Conservation (phyloP, 1,140 invertebrate species). For the Hyposmocoma kahamanoa region DNA sequence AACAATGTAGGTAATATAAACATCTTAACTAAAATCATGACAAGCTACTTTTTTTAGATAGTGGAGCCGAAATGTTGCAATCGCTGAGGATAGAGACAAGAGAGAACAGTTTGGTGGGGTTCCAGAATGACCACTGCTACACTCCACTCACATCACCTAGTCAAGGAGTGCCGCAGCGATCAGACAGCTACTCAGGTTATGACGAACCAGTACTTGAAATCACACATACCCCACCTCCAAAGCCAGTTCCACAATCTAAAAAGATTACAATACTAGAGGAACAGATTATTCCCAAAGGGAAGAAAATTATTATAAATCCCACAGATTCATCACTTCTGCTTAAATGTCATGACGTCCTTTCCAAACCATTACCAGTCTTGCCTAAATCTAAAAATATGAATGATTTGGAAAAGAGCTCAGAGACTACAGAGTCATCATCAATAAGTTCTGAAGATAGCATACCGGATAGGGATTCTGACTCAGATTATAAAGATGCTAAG, state of each 20-base stretch:
- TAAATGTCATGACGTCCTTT: conserved; percentile 60
- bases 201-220: conserved; percentile 63
- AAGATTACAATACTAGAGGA: conserved; percentile 71
- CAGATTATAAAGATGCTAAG: conserved; percentile 63
- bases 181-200: conserved; percentile 42
- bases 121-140: conserved; percentile 81
- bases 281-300: conserved; percentile 68
- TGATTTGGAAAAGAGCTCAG: conserved; percentile 27
- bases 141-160: conserved; percentile 76
- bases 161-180: conserved; percentile 52
- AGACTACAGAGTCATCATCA: conserved; percentile 53
- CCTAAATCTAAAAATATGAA: conserved; percentile 38
- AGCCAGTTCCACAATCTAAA: conserved; percentile 58
- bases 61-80: conserved; percentile 71
- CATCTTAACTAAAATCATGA: too few relatives aligned
- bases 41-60: too few relatives aligned
- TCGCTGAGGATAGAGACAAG: conserved; percentile 69
- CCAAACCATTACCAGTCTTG: conserved; percentile 51
- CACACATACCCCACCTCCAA: conserved; percentile 52
- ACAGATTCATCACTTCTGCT: conserved; percentile 52
- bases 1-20: too few relatives aligned
- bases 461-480: conserved; percentile 67
- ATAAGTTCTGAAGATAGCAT: conserved; percentile 56
- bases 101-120: conserved; percentile 67
- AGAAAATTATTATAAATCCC: conserved; percentile 61